Base-by-base conservation (phyloP, 1,140 invertebrate genomes). In the roundworm (Caenorhabditis elegans) region DNA sequence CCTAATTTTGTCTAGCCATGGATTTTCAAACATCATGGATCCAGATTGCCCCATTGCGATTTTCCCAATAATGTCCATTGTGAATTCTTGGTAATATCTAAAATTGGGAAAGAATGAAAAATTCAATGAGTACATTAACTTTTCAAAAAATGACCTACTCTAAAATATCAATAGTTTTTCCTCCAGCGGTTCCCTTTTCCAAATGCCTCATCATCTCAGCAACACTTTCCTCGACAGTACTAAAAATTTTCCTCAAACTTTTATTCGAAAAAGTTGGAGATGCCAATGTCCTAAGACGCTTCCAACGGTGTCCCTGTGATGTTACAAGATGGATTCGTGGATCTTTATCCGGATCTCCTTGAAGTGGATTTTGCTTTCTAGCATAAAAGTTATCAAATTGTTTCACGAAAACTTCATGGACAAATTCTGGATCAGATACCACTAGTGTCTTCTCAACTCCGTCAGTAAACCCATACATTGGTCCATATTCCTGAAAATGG, bases 31-130 rank as follows among this genome's bases (percentile, higher is more conserved):
- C 78, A 81, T 80, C 19, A 46, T 26, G 1, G 65, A 60, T n/a
- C 43, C 79, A 2, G n/a, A 46, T 28, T 84, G 79, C 10, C 82
- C 82, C 49, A 84, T 46, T n/a, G 82, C 82, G 24, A 84, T 55
- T n/a, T 79, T 46, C 0, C 82, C 48, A 26, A 82, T 82, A 8
- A 76, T 39, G 46, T 84, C 82, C 36, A 84, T 48, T 0, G 79
- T 84, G 43, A 70, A 65, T 75, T 84, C 79, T 77, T 84, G 82
- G n/a, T 70, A 84, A 46, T 78, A 78, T 47, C 24, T 46, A 2
- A 31, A 78, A 8, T 43, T n/a, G n/a, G n/a, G n/a, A n/a, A n/a
- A n/a, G n/a, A n/a, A n/a, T n/a, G n/a, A n/a, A n/a, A n/a, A n/a
- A n/a, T n/a, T n/a, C n/a, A n/a, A n/a, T n/a, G n/a, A n/a, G n/a